These are phyloP conservation scores for Rutpela maculata DNA, from an alignment of 2,888 invertebrate species.

Conservation along the genomic window DNA sequence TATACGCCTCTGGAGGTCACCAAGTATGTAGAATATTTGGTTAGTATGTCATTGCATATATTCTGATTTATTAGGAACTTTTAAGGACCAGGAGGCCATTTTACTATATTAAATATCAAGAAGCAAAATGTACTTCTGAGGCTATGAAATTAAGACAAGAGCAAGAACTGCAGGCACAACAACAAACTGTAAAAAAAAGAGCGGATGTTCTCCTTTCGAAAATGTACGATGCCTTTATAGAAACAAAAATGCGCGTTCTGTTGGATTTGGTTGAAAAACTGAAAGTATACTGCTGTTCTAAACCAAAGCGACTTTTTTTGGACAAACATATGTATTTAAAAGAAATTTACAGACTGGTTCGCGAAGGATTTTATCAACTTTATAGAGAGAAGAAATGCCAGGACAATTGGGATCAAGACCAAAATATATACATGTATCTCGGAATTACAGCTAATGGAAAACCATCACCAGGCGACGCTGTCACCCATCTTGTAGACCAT, in stretches of 20 bases:
- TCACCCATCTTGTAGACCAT: slow-evolving; percentile 67
- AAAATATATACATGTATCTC: slow-evolving; percentile 66
- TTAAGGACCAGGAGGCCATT: slow-evolving; percentile 73
- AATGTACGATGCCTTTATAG: slow-evolving; percentile 66
- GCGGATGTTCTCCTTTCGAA: slow-evolving; percentile 70
- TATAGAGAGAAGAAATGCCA: slow-evolving; percentile 69
- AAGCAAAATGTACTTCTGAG: slow-evolving; percentile 66
- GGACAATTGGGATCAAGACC: slow-evolving; percentile 61
- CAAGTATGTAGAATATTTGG: too few relatives aligned
- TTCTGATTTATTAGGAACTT: slow-evolving; percentile 65
- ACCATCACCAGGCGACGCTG: slow-evolving; percentile 70
- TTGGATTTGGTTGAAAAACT: slow-evolving; percentile 70
- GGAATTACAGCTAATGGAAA: slow-evolving; percentile 66
- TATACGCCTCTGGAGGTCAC: too few relatives aligned
- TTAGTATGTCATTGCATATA: too few relatives aligned
- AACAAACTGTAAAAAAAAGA: slow-evolving; percentile 67
- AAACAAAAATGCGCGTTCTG: slow-evolving; percentile 53
- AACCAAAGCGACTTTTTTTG: slow-evolving; percentile 71
- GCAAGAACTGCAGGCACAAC: slow-evolving; percentile 66
- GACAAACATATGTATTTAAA: slow-evolving; percentile 69
- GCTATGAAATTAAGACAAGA: slow-evolving; percentile 64
- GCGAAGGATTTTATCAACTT: slow-evolving; percentile 72
- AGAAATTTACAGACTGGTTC: slow-evolving; percentile 71
- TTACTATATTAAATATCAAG: slow-evolving; percentile 72
- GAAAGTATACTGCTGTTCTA: slow-evolving; percentile 72